phyloP scores from a whole-genome alignment of 2,797 vertebrate genomes.

The Squalus acanthias region DNA sequence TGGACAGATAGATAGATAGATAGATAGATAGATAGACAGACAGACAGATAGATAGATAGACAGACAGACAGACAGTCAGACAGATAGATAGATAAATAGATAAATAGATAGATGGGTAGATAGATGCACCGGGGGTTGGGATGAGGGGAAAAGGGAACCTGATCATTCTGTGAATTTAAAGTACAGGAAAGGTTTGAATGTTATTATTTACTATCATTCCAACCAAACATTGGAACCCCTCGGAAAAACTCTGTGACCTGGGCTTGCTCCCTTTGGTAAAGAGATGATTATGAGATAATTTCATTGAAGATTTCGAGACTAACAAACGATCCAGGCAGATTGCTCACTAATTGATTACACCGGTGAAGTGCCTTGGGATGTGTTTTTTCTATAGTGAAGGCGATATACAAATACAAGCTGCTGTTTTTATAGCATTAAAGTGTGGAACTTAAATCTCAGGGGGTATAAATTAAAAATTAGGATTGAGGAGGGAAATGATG shows the following conservation, averaged over 20 bases:
- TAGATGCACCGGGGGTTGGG: too few relatives aligned
- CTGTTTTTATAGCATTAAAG: neutral
- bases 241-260: neutral
- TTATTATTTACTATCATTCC: neutral
- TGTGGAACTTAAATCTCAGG: neutral
- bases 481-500: neutral
- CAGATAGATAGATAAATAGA: too few relatives aligned
- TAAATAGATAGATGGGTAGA: neutral
- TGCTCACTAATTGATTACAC: neutral
- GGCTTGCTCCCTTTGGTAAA: neutral
- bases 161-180: too few relatives aligned
- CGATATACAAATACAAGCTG: neutral
- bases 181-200: neutral
- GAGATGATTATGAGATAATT: neutral
- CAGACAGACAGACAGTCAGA: too few relatives aligned
- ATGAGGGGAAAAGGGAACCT: too few relatives aligned
- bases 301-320: neutral
- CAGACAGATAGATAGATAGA: too few relatives aligned
- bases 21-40: too few relatives aligned
- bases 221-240: neutral
- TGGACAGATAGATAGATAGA: too few relatives aligned
- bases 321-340: neutral
- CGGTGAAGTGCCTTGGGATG: neutral
- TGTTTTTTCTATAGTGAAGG: neutral
- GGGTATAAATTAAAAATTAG: constrained; percentile 9